Conservation (phyloP, 2,113 vertebrate species). For the Desmodus rotundus region DNA sequence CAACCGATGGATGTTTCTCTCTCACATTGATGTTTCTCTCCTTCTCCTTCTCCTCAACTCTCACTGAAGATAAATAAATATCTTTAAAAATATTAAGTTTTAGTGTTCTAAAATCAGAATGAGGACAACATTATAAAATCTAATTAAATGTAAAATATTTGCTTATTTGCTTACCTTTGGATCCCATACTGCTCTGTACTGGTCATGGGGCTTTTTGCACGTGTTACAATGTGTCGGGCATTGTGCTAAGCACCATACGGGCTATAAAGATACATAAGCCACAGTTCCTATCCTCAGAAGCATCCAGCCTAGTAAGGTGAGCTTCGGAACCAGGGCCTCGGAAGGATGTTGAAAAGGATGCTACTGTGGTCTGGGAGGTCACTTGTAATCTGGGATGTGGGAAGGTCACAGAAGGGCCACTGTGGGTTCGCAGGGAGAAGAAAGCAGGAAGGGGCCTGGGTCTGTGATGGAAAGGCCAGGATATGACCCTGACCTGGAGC, state of each 20-base stretch:
- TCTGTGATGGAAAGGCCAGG: background rate
- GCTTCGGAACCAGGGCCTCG: background rate
- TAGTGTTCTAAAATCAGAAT: background rate
- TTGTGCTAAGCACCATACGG: accelerated
- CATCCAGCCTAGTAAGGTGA: background rate
- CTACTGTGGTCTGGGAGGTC: background rate
- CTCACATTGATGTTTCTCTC: too few relatives aligned
- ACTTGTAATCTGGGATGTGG: background rate
- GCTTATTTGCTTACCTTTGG: background rate
- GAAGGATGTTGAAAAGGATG: background rate
- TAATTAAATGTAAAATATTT: background rate
- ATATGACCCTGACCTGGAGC: background rate
- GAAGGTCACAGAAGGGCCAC: background rate
- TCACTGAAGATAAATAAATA: background rate
- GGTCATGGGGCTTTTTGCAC: background rate
- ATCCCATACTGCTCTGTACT: accelerated
- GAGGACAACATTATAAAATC: background rate
- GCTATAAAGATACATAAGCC: too few relatives aligned
- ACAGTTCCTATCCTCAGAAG: background rate
- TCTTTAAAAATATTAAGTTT: background rate
- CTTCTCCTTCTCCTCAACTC: too few relatives aligned
- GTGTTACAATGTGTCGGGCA: accelerated
- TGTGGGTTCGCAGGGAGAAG: accelerated
- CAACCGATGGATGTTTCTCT: too few relatives aligned
- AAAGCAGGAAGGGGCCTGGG: too few relatives aligned